A percentile compares a stretch with the other conserved stretches of the same genome.
These are phyloP conservation scores for Zoanthus sansibaricus DNA, from an alignment of 92 coral and sea anemone genomes.

Conservation along the genomic window DNA sequence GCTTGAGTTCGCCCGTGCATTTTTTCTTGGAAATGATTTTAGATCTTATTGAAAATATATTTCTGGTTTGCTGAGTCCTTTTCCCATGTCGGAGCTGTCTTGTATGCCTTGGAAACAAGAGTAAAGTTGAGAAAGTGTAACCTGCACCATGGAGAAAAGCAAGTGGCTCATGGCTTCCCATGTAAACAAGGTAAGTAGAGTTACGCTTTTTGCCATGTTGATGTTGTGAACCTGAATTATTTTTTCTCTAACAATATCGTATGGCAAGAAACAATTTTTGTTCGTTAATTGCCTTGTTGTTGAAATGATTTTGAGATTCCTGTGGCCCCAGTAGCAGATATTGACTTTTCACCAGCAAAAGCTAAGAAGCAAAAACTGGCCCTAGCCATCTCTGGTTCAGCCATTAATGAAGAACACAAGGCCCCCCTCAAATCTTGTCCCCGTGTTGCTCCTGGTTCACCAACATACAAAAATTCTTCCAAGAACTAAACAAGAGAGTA, in stretches of 20 bases:
- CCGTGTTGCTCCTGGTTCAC: slow-evolving; percentile 14
- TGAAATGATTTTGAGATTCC: slow-evolving; percentile 7
- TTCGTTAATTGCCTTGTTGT: slow-evolving; percentile 5
- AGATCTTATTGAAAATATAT: neutral
- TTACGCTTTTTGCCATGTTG: slow-evolving; percentile 6
- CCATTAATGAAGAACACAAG: slow-evolving; percentile 4
- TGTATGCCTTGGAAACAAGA: neutral
- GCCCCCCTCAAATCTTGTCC: slow-evolving; percentile 27
- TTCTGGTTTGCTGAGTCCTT: neutral
- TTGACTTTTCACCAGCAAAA: slow-evolving; percentile 49
- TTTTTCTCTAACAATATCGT: neutral
- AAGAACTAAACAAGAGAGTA: slow-evolving; percentile 35
- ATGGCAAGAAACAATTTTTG: neutral
- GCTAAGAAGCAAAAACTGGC: slow-evolving; percentile 54
- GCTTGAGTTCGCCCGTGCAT: slow-evolving; percentile 1
- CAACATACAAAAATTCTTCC: slow-evolving; percentile 28
- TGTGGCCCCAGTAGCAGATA: slow-evolving; percentile 29
- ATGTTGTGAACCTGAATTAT: neutral
- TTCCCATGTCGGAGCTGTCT: neutral
- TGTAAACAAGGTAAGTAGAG: slow-evolving; percentile 13
- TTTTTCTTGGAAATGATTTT: slow-evolving; percentile 8
- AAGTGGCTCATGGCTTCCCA: slow-evolving; percentile 9
- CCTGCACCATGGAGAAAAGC: slow-evolving; percentile 10
- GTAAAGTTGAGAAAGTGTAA: slow-evolving; percentile 15
- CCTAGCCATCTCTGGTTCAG: slow-evolving; percentile 38